These are phyloP conservation scores for Drosophila bocki DNA, from an alignment of 1,140 invertebrate genomes.

Conservation along the genomic window DNA sequence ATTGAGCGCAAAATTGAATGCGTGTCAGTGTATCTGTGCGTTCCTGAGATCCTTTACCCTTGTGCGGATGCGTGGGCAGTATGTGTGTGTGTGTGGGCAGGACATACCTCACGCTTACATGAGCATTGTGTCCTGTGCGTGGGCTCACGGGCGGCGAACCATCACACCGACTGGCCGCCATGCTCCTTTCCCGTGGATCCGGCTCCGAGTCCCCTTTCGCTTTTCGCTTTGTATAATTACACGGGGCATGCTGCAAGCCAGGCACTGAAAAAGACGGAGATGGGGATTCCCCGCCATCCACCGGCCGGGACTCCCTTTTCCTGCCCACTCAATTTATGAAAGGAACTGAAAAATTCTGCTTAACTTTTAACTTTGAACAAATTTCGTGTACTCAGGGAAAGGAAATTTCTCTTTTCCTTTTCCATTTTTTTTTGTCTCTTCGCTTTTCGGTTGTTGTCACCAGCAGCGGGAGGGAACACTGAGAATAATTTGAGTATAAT, in stretches of 20 bases:
- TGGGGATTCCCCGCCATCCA: neutral
- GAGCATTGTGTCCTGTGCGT: slow-evolving; percentile 37
- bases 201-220: slow-evolving; percentile 14
- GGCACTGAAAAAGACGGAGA: neutral
- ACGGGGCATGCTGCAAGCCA: slow-evolving; percentile 21
- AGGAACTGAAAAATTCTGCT: slow-evolving; percentile 48
- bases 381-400: slow-evolving; percentile 45
- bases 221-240: slow-evolving; percentile 48
- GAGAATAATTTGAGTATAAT: neutral
- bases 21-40: slow-evolving; percentile 27
- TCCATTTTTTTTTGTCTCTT: slow-evolving; percentile 1
- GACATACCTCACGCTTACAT: slow-evolving; percentile 31
- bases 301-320: slow-evolving; percentile 1
- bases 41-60: slow-evolving; percentile 2
- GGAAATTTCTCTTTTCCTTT: slow-evolving; percentile 47
- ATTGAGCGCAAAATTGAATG: slow-evolving; percentile 75
- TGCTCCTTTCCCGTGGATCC: neutral
- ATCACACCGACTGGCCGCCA: slow-evolving; percentile 11
- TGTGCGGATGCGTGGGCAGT: slow-evolving; percentile 1
- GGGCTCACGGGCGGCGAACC: slow-evolving; percentile 28
- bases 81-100: slow-evolving; percentile 21
- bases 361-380: slow-evolving; percentile 64
- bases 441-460: slow-evolving; percentile 44
- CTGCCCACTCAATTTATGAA: slow-evolving; percentile 47
- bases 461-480: slow-evolving; percentile 27